Evolutionary conservation across 2,113 vertebrate genomes (phyloP).

Genomic region (Entosphenus tridentatus): DNA sequence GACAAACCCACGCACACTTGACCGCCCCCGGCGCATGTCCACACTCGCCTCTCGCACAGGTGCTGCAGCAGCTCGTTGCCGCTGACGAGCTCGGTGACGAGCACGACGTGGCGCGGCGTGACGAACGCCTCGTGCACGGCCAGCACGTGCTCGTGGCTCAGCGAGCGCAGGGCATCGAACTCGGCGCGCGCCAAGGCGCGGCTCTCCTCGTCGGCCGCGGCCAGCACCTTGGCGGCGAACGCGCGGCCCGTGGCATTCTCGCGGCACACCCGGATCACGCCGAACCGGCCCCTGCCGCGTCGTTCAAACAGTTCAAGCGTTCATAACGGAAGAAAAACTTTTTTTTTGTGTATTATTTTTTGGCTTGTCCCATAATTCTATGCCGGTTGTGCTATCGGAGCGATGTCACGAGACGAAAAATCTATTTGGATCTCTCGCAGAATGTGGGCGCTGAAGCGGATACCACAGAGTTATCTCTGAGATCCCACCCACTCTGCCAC

Average conservation of each 20-base stretch:
- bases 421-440: too few species aligned
- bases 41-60: constrained; percentile 80
- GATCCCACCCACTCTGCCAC: too few species aligned
- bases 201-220: constrained; percentile 56
- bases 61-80: constrained; percentile 82
- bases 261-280: constrained; percentile 70
- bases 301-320: too few species aligned
- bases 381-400: too few species aligned
- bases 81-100: constrained; percentile 65
- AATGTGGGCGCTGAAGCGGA: too few species aligned
- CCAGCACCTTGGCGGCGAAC: constrained; percentile 87
- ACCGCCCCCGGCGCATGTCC: rapidly evolving
- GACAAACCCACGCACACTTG: neutral
- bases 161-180: constrained; percentile 68
- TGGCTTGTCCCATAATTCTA: too few species aligned
- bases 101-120: constrained; percentile 82
- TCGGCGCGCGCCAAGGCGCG: constrained; percentile 46
- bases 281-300: constrained; percentile 51
- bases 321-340: too few species aligned
- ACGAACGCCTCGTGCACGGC: constrained; percentile 79
- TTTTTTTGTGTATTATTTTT: too few species aligned
- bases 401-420: too few species aligned
- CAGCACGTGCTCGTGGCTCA: constrained; percentile 79
- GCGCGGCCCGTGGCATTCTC: constrained; percentile 74
- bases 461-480: too few species aligned